Percentiles rank a stretch among this genome's conserved stretches.
Conservation (phyloP, 2,113 vertebrate species). For the Coracopsis vasa region DNA sequence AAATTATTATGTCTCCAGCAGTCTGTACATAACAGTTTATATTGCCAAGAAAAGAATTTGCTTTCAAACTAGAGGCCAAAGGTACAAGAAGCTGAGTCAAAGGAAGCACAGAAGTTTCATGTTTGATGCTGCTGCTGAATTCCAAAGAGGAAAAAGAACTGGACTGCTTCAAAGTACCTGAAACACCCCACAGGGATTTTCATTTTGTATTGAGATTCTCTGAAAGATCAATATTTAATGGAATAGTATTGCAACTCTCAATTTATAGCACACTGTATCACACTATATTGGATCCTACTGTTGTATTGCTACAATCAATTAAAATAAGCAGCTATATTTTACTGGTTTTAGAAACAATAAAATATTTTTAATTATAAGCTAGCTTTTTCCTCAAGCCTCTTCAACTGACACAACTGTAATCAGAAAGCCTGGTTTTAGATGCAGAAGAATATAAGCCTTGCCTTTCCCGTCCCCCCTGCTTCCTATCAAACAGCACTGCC, state of each 20-base stretch:
- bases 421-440: neutral
- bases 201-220: conserved; percentile 43
- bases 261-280: conserved; percentile 10
- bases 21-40: neutral
- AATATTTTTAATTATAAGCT: conserved; percentile 22
- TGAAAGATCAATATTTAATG: conserved; percentile 48
- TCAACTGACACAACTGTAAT: neutral
- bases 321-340: conserved; percentile 20
- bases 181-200: conserved; percentile 18
- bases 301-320: neutral
- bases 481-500: no score
- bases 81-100: neutral
- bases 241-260: neutral
- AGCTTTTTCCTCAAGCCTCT: neutral
- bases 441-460: neutral
- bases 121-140: neutral
- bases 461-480: no score
- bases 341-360: neutral
- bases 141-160: conserved; percentile 19
- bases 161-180: conserved; percentile 6
- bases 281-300: neutral
- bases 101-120: neutral
- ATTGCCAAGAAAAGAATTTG: neutral
- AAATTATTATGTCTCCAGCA: neutral
- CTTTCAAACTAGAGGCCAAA: neutral